phyloP scores from a whole-genome alignment of 92 coral and sea anemone species.

The Phenganax marumi region DNA sequence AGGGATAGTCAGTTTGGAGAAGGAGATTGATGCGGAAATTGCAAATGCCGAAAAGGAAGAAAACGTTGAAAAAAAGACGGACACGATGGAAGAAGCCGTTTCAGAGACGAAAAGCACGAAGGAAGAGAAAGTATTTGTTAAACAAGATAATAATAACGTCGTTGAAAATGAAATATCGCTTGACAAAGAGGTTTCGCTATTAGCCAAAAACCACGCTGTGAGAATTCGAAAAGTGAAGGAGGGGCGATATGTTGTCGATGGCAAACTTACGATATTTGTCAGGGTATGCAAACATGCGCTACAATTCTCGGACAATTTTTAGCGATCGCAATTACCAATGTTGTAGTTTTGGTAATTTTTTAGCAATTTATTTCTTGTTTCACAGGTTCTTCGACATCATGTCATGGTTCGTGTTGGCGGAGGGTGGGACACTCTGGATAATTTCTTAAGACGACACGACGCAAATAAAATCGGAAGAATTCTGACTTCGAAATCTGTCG shows the following conservation, averaged over 20 bases:
- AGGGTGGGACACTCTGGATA: constrained; percentile 98
- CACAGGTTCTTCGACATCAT: constrained; percentile 86
- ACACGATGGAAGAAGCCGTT: constrained; percentile 13
- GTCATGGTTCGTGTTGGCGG: constrained; percentile 99
- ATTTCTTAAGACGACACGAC: constrained; percentile 91
- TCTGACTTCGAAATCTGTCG: constrained; percentile 62
- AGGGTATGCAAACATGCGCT: constrained; percentile 63
- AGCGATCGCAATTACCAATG: neutral
- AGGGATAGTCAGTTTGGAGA: constrained; percentile 76
- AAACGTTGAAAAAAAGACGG: constrained; percentile 50
- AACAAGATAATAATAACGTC: constrained; percentile 37
- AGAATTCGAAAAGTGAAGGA: constrained; percentile 78
- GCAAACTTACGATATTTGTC: constrained; percentile 93
- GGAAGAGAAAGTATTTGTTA: constrained; percentile 63
- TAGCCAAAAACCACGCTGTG: constrained; percentile 78
- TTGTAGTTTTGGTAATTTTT: neutral
- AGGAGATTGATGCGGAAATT: constrained; percentile 93
- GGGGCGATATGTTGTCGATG: constrained; percentile 90
- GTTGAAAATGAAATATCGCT: constrained; percentile 35
- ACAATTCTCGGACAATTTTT: neutral
- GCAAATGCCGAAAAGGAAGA: constrained; percentile 65
- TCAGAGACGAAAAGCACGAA: constrained; percentile 44
- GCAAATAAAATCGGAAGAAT: constrained; percentile 90
- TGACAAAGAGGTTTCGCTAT: constrained; percentile 83
- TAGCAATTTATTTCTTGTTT: neutral